Conservation (phyloP, 1,140 invertebrate genomes). For the Harpegnathos saltator region DNA sequence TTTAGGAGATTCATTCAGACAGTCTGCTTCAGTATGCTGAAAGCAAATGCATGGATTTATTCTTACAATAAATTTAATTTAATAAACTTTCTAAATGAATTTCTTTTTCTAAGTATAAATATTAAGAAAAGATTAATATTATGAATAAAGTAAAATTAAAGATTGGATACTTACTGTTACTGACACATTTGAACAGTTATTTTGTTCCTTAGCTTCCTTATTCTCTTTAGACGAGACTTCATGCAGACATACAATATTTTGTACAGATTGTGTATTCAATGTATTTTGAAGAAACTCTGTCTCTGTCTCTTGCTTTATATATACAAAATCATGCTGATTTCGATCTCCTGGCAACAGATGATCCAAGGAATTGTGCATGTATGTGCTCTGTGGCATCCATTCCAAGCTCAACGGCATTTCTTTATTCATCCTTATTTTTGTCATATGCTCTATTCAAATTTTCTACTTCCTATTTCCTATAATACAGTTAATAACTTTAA, state of each 20-base stretch:
- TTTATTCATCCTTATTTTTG: conserved; percentile 45
- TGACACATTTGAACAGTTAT: not conserved
- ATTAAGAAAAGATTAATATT: not conserved
- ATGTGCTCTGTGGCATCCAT: conserved; percentile 40
- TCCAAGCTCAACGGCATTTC: conserved; percentile 40
- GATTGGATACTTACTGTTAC: not conserved
- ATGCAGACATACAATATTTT: conserved; percentile 1
- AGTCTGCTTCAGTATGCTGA: not conserved
- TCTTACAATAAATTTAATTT: too few species aligned
- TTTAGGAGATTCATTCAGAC: conserved; percentile 19
- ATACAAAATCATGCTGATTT: conserved; percentile 14
- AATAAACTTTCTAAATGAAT: too few species aligned
- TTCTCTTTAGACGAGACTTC: conserved; percentile 19
- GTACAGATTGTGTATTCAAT: not conserved
- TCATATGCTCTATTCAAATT: conserved; percentile 20
- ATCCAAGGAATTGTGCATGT: conserved; percentile 34
- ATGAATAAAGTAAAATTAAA: not conserved
- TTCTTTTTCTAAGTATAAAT: not conserved
- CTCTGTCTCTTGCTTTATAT: conserved; percentile 30
- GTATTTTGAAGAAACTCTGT: conserved; percentile 8
- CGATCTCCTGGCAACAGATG: conserved; percentile 28
- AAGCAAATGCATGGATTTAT: not conserved
- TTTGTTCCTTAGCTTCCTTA: conserved; percentile 11
- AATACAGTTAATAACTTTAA: conserved; percentile 15
- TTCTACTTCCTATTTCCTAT: not conserved